Conservation (phyloP, 2,797 vertebrate species). For the Hydrophis major region DNA sequence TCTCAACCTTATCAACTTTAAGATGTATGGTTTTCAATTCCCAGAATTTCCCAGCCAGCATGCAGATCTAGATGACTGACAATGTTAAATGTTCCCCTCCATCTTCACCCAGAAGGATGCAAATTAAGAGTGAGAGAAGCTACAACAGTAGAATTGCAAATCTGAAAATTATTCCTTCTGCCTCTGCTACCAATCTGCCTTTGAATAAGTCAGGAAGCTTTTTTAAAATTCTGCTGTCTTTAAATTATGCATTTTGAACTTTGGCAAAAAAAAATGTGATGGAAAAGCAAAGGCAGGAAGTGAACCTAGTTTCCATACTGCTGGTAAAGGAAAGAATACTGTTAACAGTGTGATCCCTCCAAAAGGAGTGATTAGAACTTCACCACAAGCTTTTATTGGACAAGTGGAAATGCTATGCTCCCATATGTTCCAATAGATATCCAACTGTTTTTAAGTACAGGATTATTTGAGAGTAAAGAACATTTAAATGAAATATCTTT, state of each 20-base stretch:
- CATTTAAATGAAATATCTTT: not conserved
- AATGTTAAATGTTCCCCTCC: constrained; percentile 5
- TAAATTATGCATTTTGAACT: constrained; percentile 39
- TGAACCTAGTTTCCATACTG: not conserved
- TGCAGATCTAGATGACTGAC: not conserved
- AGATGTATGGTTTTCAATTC: not conserved
- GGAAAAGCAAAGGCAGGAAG: not conserved
- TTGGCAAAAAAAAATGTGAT: not conserved
- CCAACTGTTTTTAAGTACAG: not conserved
- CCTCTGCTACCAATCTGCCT: constrained; percentile 49
- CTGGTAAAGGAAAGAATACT: not conserved
- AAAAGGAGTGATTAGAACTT: not conserved
- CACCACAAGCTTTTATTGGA: not conserved
- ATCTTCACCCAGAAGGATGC: constrained; percentile 58
- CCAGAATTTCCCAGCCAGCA: not conserved
- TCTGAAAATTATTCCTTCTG: constrained; percentile 16
- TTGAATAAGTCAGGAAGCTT: constrained; percentile 33
- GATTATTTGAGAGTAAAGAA: not conserved
- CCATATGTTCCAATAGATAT: not conserved
- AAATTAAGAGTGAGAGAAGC: not conserved
- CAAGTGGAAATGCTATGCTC: not conserved
- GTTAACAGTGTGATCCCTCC: not conserved
- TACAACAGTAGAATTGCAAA: not conserved
- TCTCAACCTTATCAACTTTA: not conserved
- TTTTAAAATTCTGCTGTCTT: constrained; percentile 27